Evolutionary conservation across 1,140 invertebrate species (phyloP), one percentile per base, ranked within the genome.

Genomic region (Aphaenogaster ashmeadi): DNA sequence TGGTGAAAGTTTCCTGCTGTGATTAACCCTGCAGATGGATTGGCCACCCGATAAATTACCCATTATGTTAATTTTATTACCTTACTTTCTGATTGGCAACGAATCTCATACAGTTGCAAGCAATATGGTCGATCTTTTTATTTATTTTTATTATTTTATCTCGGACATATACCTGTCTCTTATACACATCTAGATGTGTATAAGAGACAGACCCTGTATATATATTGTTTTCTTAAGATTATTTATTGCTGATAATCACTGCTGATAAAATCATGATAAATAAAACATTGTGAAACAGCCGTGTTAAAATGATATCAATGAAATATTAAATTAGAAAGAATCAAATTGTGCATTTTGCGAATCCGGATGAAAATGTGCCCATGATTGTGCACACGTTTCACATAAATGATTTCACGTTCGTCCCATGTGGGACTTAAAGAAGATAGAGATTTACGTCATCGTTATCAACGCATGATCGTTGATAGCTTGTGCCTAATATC

Each of bases 1-100:
- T 95, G 94, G 91, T 94, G 94, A 93, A 94, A 94, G 93, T 93
- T 79, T 93, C 93, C 92, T 93, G 92, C 92, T 94, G 90, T 90
- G 86, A 92, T 92, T 93, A 94, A 94, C 88, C 91, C 89, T 86
- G 52, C 64, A 88, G n/a, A 90, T 78, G 80, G 21, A 89, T 90
- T 88, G 91, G 88, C 85, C 88, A 87, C 50, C 54, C 64, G 15
- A 52, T 64, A 44, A 77, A 52, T 83, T 86, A 81, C n/a, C 27
- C 2, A 13, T 60, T 66, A 11, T n/a, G 15, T 52, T 62, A 36
- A 66, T 54, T 66, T 52, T 8, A 52, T n/a, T 27, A 44, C 47
- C 13, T 50, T 58, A n/a, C 36, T 83, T 83, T 44, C 15, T 44
- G 15, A 79, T 71, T 71, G 33, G 3, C n/a, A 78, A 36, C 18